phyloP scores from a whole-genome alignment of 2,888 invertebrate genomes.

The Pandemis heparana region DNA sequence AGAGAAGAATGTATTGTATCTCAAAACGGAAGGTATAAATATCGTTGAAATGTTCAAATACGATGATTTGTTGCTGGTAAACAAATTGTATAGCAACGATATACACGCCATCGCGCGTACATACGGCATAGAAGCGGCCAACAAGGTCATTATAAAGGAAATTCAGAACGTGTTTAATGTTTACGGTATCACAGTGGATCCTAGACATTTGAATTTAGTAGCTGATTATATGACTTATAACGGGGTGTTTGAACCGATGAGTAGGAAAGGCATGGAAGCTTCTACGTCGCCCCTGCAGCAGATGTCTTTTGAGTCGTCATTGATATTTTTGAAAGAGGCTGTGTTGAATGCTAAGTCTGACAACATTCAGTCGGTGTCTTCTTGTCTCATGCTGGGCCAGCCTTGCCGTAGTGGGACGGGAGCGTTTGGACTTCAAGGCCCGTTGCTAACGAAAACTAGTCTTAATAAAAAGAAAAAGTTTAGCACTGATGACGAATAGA shows the following conservation, averaged over 20 bases:
- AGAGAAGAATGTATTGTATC: slow-evolving; percentile 86
- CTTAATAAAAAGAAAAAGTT: slow-evolving; percentile 22
- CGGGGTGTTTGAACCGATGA: slow-evolving; percentile 95
- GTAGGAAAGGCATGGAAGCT: slow-evolving; percentile 94
- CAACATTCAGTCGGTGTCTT: slow-evolving; percentile 92
- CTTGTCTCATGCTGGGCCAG: slow-evolving; percentile 94
- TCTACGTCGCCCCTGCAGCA: slow-evolving; percentile 98
- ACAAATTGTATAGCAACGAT: slow-evolving; percentile 96
- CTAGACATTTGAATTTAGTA: slow-evolving; percentile 95
- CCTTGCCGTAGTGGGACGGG: slow-evolving; percentile 95
- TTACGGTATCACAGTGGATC: slow-evolving; percentile 98
- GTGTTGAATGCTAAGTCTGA: slow-evolving; percentile 90
- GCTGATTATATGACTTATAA: slow-evolving; percentile 99
- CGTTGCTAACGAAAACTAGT: slow-evolving; percentile 10
- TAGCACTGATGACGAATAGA: slow-evolving; percentile 10
- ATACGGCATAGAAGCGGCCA: slow-evolving; percentile 99
- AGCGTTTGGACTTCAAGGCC: slow-evolving; percentile 81
- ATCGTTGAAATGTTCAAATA: slow-evolving; percentile 96
- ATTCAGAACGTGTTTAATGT: slow-evolving; percentile 98
- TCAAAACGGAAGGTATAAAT: slow-evolving; percentile 98
- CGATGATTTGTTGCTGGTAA: slow-evolving; percentile 91
- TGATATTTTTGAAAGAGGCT: slow-evolving; percentile 93
- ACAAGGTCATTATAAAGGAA: slow-evolving; percentile 96
- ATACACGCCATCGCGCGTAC: slow-evolving; percentile 95
- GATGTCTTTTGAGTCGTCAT: slow-evolving; percentile 98